A percentile compares a stretch with the other conserved stretches of the same genome.
These are phyloP conservation scores for Denticeps clupeoides DNA, from an alignment of 2,797 vertebrate species.

Conservation along the genomic window DNA sequence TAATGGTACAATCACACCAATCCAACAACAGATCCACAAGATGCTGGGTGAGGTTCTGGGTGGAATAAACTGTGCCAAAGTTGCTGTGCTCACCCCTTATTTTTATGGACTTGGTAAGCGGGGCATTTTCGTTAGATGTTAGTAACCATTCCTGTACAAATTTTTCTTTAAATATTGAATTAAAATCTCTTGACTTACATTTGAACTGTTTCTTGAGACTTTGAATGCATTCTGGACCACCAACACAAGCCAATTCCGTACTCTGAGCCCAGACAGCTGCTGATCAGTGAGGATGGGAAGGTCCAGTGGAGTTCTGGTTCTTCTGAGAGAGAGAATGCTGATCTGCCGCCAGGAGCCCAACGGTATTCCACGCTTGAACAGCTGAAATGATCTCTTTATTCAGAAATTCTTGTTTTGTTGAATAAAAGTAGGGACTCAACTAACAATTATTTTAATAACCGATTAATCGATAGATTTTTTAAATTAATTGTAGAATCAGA, in stretches of 20 bases:
- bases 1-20: constrained; percentile 37
- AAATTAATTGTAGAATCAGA: no score
- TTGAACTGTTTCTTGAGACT: constrained; percentile 54
- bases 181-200: no score
- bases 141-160: no score
- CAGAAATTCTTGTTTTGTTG: no score
- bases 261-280: constrained; percentile 40
- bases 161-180: no score
- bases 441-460: no score
- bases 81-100: constrained; percentile 70
- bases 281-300: constrained; percentile 39
- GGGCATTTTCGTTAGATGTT: no score
- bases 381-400: no score
- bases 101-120: no score
- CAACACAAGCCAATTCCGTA: constrained; percentile 64
- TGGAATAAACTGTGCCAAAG: constrained; percentile 59
- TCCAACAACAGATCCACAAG: constrained; percentile 68
- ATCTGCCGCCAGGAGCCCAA: constrained; percentile 67
- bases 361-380: constrained; percentile 47
- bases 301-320: constrained; percentile 36
- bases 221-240: constrained; percentile 78
- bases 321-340: constrained; percentile 30
- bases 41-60: constrained; percentile 77
- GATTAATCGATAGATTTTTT: no score
- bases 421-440: no score